phyloP scores from a whole-genome alignment of 2,113 vertebrate species.

The Otocyon megalotis region DNA sequence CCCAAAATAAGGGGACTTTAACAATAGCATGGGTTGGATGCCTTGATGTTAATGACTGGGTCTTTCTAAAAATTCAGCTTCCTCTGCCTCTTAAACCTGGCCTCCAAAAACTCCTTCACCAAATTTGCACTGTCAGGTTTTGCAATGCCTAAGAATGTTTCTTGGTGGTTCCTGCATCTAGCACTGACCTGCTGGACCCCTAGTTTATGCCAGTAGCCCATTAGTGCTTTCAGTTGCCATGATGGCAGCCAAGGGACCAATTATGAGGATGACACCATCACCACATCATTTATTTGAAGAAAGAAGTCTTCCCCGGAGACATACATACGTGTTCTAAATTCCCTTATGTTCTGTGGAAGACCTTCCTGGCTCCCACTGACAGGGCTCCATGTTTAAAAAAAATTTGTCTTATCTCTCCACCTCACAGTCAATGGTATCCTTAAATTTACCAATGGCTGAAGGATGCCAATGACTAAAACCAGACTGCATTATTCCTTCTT shows the following conservation, averaged over 20 bases:
- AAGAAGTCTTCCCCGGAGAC: not conserved
- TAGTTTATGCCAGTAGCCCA: not conserved
- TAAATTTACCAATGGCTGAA: slow-evolving; percentile 1
- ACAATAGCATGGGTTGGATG: not conserved
- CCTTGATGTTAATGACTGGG: not conserved
- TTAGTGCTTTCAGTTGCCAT: not conserved
- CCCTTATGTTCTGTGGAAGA: not conserved
- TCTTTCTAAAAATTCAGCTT: not conserved
- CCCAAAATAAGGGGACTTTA: not conserved
- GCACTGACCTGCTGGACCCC: not conserved
- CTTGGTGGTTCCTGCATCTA: not conserved
- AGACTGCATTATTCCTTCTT: not conserved
- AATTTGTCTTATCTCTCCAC: not conserved
- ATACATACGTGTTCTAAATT: not conserved
- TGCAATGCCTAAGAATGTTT: not conserved
- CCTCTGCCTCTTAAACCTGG: not conserved
- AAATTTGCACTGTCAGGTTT: not conserved
- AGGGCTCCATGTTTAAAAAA: not conserved
- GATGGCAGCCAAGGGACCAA: not conserved
- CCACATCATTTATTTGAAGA: not conserved
- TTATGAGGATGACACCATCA: not conserved
- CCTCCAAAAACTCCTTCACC: not conserved
- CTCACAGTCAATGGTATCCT: not conserved
- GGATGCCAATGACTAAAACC: not conserved
- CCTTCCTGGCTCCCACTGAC: not conserved